These are phyloP conservation scores for Catocala fraxini DNA, from an alignment of 2,888 invertebrate species.

Conservation along the genomic window DNA sequence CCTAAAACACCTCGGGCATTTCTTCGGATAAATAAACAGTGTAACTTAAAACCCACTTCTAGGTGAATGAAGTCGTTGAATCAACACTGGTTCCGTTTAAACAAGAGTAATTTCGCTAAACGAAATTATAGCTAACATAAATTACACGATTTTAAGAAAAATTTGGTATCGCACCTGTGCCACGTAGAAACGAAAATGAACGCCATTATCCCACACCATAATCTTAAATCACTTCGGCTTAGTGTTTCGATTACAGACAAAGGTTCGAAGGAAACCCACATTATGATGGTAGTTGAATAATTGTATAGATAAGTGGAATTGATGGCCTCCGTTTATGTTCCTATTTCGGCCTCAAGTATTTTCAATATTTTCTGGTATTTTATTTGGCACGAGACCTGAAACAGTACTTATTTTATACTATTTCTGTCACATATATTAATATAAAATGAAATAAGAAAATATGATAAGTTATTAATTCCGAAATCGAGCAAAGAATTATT, in stretches of 20 bases:
- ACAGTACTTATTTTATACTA: too few species aligned
- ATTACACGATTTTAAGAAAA: conserved; percentile 78
- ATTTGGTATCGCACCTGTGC: conserved; percentile 78
- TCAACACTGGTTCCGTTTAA: conserved; percentile 36
- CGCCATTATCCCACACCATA: conserved; percentile 85
- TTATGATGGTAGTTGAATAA: conserved; percentile 86
- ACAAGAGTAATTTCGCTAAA: conserved; percentile 61
- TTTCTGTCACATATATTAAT: too few species aligned
- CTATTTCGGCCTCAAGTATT: conserved; percentile 40
- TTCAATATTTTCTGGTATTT: conserved; percentile 23
- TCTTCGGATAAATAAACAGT: conserved; percentile 34
- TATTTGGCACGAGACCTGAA: too few species aligned
- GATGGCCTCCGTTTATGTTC: conserved; percentile 65
- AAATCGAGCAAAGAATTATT: too few species aligned
- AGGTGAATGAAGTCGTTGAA: conserved; percentile 28
- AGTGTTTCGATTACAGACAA: conserved; percentile 87
- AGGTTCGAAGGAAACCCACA: conserved; percentile 83
- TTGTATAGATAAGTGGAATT: conserved; percentile 84
- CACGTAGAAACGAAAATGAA: conserved; percentile 78
- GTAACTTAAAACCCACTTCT: conserved; percentile 35
- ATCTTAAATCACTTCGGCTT: conserved; percentile 87
- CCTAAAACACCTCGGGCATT: conserved; percentile 33
- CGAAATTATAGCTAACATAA: conserved; percentile 67
- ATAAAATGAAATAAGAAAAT: too few species aligned
- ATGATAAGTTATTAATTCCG: too few species aligned